Evolutionary conservation across 1,140 invertebrate genomes (phyloP), one percentile per base, ranked within the genome.

Genomic region (Nymphalis io): DNA sequence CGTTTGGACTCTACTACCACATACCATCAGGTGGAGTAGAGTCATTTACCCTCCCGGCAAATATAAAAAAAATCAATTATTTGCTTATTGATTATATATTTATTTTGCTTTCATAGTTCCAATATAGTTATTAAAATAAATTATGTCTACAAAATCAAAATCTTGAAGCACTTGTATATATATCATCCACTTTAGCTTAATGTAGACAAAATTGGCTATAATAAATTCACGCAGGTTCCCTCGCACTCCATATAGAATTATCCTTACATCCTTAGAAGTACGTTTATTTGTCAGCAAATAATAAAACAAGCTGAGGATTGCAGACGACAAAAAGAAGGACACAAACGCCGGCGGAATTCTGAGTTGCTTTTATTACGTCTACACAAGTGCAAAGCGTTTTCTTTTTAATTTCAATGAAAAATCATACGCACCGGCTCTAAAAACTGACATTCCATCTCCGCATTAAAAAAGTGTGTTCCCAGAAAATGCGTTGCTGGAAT

Each of bases 341-440:
- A 72, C 76, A 80, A 76, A 80, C 74, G 73, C 60, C 63, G 75
- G 58, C 77, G 83, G 77, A 77, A 78, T 79, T 75, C 75, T 71
- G 68, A 74, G 64, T 76, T 73, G 80, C 75, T 80, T 85, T 84
- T 88, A 83, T 85, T 80, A 81, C 72, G 70, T 72, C 72, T 76
- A 65, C 66, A 55, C 62, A 66, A 79, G 62, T 68, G 64, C 68
- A 70, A 70, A 69, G 70, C 72, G 72, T 85, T 85, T 86, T 83
- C 80, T 86, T 85, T 87, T 84, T 86, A 84, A 88, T 83, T 87
- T 87, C 81, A 88, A 88, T 87, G 86, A 89, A 88, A 88, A 89
- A 85, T 89, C 82, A 84, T 86, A 83, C 79, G 79, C 76, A 79
- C 79, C 68, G 75, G 61, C 61, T 72, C 70, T 78, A 84, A 85